Evolutionary conservation across 2,888 invertebrate species (phyloP).

Genomic region (Drosophila emarginata): DNA sequence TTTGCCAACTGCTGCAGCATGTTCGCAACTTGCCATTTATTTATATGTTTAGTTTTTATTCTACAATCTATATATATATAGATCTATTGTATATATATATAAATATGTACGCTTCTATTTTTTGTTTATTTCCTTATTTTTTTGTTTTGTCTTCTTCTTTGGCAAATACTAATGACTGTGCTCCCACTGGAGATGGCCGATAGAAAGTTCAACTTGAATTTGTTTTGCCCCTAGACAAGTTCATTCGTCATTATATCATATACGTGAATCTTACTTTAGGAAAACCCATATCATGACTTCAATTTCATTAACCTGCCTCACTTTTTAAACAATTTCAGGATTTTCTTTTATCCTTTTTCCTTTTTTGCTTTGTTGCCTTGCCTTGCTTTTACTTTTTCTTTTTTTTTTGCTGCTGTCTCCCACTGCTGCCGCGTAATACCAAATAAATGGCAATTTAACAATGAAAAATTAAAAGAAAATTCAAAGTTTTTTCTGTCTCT

Average conservation of each 20-base stretch:
- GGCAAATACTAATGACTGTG: constrained; percentile 13
- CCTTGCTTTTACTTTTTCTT: constrained; percentile 56
- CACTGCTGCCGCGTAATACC: constrained; percentile 48
- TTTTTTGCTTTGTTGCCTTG: constrained; percentile 28
- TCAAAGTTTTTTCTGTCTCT: constrained; percentile 54
- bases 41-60: constrained; percentile 51
- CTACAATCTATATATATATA: constrained; percentile 26
- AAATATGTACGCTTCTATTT: not conserved
- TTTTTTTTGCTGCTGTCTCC: constrained; percentile 32
- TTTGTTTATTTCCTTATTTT: not conserved
- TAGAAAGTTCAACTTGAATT: constrained; percentile 17
- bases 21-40: constrained; percentile 51
- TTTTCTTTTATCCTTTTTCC: constrained; percentile 11
- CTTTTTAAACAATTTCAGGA: constrained; percentile 4
- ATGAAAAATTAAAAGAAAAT: constrained; percentile 78
- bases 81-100: not conserved
- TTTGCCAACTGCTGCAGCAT: constrained; percentile 56
- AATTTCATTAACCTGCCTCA: constrained; percentile 57
- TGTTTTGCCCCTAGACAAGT: constrained; percentile 11
- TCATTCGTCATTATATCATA: constrained; percentile 7
- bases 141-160: constrained; percentile 11
- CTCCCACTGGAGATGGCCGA: not conserved
- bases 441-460: constrained; percentile 76
- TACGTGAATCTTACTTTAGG: not conserved
- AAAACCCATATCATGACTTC: constrained; percentile 45